phyloP scores from a whole-genome alignment of 2,888 invertebrate species.

The Philonicus albiceps region DNA sequence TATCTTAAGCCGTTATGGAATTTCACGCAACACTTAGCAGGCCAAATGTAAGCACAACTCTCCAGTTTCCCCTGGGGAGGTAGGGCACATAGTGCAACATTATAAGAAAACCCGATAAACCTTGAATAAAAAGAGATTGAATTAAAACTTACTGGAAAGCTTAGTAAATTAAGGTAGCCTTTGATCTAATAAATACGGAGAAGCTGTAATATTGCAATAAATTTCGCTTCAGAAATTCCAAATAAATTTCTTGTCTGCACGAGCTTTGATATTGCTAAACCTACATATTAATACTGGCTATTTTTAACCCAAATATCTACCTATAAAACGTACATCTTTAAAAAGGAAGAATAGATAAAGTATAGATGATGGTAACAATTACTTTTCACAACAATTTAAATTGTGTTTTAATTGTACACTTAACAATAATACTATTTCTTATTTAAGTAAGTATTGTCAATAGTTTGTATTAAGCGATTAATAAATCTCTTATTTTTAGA shows the following conservation, averaged over 20 bases:
- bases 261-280: not conserved
- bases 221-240: not conserved
- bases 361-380: too few species aligned
- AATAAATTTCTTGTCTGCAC: not conserved
- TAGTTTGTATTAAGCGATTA: too few species aligned
- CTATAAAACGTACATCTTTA: too few species aligned
- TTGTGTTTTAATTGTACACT: too few species aligned
- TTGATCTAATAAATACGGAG: not conserved
- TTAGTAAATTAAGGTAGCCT: not conserved
- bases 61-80: not conserved
- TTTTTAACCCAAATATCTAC: too few species aligned
- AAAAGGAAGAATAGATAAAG: too few species aligned
- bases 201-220: not conserved
- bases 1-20: conserved; percentile 42
- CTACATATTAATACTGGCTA: too few species aligned
- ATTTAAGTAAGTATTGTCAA: too few species aligned
- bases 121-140: not conserved
- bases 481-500: too few species aligned
- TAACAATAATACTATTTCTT: too few species aligned
- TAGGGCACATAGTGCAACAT: not conserved
- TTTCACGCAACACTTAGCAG: conserved; percentile 42
- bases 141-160: not conserved
- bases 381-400: too few species aligned
- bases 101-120: not conserved
- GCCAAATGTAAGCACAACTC: not conserved